Base-by-base conservation (phyloP, 1,140 invertebrate genomes). In the Solenopsis invicta region DNA sequence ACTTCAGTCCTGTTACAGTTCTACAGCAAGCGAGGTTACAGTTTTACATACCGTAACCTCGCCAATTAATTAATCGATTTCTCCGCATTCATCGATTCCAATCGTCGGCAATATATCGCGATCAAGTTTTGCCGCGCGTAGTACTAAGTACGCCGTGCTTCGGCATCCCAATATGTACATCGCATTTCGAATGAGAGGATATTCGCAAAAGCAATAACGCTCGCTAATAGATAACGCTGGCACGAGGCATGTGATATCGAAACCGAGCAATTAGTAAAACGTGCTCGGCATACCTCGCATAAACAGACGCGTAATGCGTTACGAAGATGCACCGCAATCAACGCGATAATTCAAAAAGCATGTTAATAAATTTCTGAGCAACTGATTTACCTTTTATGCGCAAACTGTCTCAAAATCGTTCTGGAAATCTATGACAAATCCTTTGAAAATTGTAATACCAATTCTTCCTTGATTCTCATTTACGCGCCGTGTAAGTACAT, bases 181-280 rank as follows among this genome's bases (percentile, higher is more conserved):
- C 18, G 69, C 54, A 84, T 75, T 74, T 74, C 54, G 13, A 72
- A 75, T 74, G 41, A 37, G 67, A 84, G 80, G 34, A 84, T 84
- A 84, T 74, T 74, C 54, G 59, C 72, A 50, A 84, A 84, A 84
- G 69, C 80, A 74, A 74, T 61, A 84, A 34, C 69, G 69, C 45
- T 48, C 37, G 48, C 16, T 77, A 62, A 84, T 75, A 84, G 69
- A 59, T 74, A 82, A 74, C 34, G 24, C 52, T 69, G 67, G 5
- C 59, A 29, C 69, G 66, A 69, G 81, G 64, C 66, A 66, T 56
- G 61, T 50, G 67, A 69, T 61, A 78, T 78, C 37, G 66, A 67
- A 59, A 85, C 34, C 48, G 74, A 52, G 45, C 13, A 78, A 86
- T 89, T 89, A 86, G 75, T 78, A 86, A 87, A 87, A 62, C 72